A percentile compares a stretch with the other conserved stretches of the same genome.
phyloP scores from a whole-genome alignment of 2,113 vertebrate genomes.

The Raphicerus campestris region DNA sequence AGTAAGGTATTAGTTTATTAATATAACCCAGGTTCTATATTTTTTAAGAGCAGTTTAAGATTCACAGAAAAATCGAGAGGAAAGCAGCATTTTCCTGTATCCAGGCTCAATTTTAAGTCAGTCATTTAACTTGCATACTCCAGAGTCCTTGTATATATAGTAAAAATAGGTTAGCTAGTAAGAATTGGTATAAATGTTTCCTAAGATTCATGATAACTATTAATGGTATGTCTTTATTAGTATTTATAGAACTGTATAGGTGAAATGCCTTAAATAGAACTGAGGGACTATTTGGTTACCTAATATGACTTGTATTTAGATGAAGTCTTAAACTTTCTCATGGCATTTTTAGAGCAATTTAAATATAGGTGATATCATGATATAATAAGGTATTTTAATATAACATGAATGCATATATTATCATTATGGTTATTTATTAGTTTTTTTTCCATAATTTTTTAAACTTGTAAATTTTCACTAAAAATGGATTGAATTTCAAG shows the following conservation, averaged over 20 bases:
- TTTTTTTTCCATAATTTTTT: background rate
- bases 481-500: background rate
- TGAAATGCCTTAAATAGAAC: background rate
- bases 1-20: background rate
- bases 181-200: constrained; percentile 7
- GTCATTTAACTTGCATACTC: background rate
- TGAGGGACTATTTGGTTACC: background rate
- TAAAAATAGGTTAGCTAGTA: background rate
- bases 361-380: background rate
- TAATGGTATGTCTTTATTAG: background rate
- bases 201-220: background rate
- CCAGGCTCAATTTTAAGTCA: background rate
- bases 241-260: background rate
- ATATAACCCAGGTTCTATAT: background rate
- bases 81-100: background rate
- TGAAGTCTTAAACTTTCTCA: constrained; percentile 7
- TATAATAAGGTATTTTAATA: background rate
- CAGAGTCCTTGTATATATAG: background rate
- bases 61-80: background rate
- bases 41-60: background rate
- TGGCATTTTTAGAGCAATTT: constrained; percentile 5
- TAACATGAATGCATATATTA: background rate
- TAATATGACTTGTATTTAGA: background rate
- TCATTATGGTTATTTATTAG: background rate
- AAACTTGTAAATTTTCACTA: background rate